Evolutionary conservation across 2,797 vertebrate genomes (phyloP).

Genomic region (Iguana delicatissima): DNA sequence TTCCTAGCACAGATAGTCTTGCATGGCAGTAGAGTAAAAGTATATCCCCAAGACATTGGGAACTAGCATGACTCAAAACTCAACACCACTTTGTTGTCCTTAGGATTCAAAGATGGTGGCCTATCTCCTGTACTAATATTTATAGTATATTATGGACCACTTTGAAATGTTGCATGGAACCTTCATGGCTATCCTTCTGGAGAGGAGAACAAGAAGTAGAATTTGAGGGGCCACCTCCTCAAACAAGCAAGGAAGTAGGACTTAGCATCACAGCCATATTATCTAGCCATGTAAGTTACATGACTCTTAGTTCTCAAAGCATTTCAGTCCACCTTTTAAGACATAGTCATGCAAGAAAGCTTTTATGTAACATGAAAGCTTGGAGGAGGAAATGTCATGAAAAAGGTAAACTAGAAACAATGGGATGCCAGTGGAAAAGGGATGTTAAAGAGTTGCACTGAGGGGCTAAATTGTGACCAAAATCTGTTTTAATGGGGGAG

Average conservation of each 20-base stretch:
- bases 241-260: too few species aligned
- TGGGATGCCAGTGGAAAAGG: too few species aligned
- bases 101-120: conserved; percentile 3
- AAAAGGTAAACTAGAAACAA: not conserved
- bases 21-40: not conserved
- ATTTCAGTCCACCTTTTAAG: not conserved
- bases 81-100: not conserved
- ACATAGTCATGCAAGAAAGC: not conserved
- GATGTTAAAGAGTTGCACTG: too few species aligned
- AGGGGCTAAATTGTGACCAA: too few species aligned
- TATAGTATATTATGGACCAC: not conserved
- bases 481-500: too few species aligned
- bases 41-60: not conserved
- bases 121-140: not conserved
- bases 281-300: too few species aligned
- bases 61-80: not conserved
- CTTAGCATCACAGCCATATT: too few species aligned
- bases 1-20: not conserved
- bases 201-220: too few species aligned
- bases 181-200: too few species aligned
- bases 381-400: not conserved
- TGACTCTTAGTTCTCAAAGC: not conserved
- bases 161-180: not conserved
- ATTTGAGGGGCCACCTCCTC: too few species aligned
- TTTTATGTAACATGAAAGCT: not conserved